phyloP scores from a whole-genome alignment of 2,797 vertebrate species.

The Dicrostonyx torquatus region DNA sequence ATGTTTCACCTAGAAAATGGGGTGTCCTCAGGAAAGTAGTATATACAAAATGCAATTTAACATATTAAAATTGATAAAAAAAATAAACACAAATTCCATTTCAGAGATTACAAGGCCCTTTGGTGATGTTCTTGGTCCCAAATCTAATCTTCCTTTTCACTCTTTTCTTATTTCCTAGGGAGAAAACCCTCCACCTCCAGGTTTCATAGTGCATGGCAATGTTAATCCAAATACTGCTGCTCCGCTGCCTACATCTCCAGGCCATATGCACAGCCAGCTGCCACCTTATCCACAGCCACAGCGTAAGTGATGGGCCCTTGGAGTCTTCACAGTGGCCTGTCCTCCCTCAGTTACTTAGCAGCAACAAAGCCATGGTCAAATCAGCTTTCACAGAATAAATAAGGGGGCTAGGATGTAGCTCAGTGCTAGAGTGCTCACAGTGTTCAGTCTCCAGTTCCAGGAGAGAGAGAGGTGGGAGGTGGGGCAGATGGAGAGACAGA shows the following conservation, averaged over 20 bases:
- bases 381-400: not conserved
- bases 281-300: constrained; percentile 90
- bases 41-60: constrained; percentile 28
- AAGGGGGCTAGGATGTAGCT: not conserved
- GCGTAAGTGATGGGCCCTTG: constrained; percentile 89
- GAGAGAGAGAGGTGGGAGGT: no score
- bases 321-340: not conserved
- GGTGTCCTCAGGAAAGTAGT: constrained; percentile 24
- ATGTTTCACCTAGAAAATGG: constrained; percentile 26
- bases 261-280: constrained; percentile 88
- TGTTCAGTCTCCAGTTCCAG: not conserved
- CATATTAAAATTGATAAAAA: not conserved
- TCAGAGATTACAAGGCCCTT: not conserved
- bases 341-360: not conserved
- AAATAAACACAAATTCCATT: constrained; percentile 56
- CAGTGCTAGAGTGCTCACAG: not conserved
- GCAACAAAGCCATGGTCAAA: not conserved
- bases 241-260: constrained; percentile 81
- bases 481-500: not conserved
- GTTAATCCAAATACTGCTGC: constrained; percentile 76
- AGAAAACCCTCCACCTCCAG: constrained; percentile 88
- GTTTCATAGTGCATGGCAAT: constrained; percentile 88
- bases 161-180: constrained; percentile 84
- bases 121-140: not conserved
- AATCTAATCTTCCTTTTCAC: constrained; percentile 75